A percentile compares a stretch with the other conserved stretches of the same genome.
phyloP scores from a whole-genome alignment of 2,797 vertebrate genomes.

The Acanthopagrus latus region DNA sequence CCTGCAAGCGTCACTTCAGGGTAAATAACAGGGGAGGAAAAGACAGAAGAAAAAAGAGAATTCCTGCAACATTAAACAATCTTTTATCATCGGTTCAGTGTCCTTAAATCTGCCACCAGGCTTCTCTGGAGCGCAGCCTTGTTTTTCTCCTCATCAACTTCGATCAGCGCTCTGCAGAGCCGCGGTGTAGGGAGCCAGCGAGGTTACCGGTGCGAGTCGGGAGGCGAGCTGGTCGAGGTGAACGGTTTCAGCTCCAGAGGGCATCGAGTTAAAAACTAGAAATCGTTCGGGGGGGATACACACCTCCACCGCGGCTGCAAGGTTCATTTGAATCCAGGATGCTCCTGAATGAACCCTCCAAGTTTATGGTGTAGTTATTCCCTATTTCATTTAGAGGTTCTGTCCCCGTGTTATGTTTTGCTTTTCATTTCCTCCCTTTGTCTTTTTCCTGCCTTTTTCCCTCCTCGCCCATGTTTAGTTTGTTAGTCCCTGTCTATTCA shows the following conservation, averaged over 20 bases:
- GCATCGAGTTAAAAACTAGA: not conserved
- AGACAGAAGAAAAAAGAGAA: too few species aligned
- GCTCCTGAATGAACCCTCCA: too few species aligned
- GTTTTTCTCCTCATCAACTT: not conserved
- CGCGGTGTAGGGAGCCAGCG: not conserved
- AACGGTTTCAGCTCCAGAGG: not conserved
- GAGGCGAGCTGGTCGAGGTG: not conserved
- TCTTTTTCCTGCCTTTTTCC: too few species aligned
- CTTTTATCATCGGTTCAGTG: not conserved
- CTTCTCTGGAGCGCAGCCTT: not conserved
- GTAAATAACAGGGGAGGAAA: not conserved
- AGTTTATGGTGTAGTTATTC: too few species aligned
- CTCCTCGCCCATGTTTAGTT: too few species aligned
- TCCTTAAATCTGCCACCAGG: not conserved
- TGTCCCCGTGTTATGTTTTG: too few species aligned
- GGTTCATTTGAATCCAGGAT: not conserved
- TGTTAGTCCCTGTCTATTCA: too few species aligned
- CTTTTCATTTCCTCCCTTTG: too few species aligned
- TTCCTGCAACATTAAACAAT: not conserved
- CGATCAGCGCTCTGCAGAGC: not conserved
- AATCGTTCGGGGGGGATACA: not conserved
- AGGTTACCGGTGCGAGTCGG: not conserved
- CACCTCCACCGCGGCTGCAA: not conserved
- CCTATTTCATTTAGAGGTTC: too few species aligned
- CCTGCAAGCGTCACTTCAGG: not conserved